These are phyloP conservation scores for Phenacoccus solenopsis DNA, from an alignment of 1,140 invertebrate species.

Conservation along the genomic window DNA sequence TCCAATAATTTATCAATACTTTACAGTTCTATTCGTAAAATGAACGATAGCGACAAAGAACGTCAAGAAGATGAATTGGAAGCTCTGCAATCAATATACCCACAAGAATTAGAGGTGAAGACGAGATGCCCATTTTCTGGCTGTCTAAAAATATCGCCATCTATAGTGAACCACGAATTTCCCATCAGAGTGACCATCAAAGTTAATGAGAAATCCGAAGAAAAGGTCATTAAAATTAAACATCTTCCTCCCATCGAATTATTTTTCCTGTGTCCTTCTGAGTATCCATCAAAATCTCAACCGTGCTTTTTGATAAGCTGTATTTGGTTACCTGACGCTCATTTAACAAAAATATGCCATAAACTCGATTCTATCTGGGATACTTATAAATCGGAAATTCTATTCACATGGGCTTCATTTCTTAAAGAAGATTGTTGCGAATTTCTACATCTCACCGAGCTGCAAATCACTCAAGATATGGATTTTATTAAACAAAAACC, in stretches of 20 bases:
- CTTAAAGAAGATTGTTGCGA: constrained; percentile 21
- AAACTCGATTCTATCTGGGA: constrained; percentile 24
- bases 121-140: not conserved
- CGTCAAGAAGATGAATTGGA: not conserved
- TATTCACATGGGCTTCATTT: constrained; percentile 25
- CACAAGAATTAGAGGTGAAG: not conserved
- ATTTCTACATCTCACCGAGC: not conserved
- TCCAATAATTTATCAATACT: too few species aligned
- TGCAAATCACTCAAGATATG: constrained; percentile 8
- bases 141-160: not conserved
- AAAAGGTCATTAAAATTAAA: not conserved
- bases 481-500: not conserved
- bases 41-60: not conserved
- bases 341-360: not conserved
- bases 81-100: not conserved
- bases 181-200: not conserved
- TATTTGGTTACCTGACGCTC: not conserved
- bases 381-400: constrained; percentile 21
- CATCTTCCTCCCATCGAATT: not conserved
- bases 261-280: not conserved
- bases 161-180: not conserved
- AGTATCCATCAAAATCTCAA: not conserved
- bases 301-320: not conserved
- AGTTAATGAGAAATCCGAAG: not conserved
- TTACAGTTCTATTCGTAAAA: not conserved